phyloP scores from a whole-genome alignment of 30 jellyfish, hydroid and myxozoan genomes.

The Mastigias papua region DNA sequence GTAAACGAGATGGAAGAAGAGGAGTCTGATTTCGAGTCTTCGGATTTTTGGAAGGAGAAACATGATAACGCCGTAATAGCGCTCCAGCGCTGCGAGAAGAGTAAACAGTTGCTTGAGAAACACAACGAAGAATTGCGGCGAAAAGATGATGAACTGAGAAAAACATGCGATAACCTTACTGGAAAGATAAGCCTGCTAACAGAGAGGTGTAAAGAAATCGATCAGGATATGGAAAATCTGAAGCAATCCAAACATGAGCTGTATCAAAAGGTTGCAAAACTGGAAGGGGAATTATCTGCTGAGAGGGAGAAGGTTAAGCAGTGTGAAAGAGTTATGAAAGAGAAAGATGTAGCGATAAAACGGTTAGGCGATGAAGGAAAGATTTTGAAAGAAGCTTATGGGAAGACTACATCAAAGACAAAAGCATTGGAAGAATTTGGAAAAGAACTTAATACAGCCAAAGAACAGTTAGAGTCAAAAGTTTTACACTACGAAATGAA shows the following conservation, averaged over 20 bases:
- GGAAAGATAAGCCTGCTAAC: not conserved
- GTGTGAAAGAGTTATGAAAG: not conserved
- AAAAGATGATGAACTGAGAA: not conserved
- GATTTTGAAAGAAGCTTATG: not conserved
- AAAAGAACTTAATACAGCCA: conserved; percentile 2
- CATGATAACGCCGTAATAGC: conserved; percentile 16
- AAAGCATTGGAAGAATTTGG: conserved; percentile 35
- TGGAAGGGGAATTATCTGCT: conserved; percentile 4
- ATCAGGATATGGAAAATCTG: conserved; percentile 1
- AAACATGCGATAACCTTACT: not conserved
- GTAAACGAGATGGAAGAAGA: conserved; percentile 4
- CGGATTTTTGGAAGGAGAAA: conserved; percentile 34
- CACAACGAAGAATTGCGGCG: conserved; percentile 13
- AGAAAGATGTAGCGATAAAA: not conserved
- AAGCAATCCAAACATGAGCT: not conserved
- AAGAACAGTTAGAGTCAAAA: conserved; percentile 4
- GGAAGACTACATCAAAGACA: not conserved
- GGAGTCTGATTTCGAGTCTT: conserved; percentile 6
- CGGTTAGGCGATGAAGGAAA: not conserved
- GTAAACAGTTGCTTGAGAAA: not conserved
- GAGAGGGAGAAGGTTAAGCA: not conserved
- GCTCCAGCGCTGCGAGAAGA: conserved; percentile 46
- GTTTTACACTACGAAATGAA: not conserved
- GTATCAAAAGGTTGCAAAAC: not conserved
- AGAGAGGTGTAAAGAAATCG: not conserved